Conservation (phyloP, 2,797 vertebrate species). For the Peromyscus nudipes region DNA sequence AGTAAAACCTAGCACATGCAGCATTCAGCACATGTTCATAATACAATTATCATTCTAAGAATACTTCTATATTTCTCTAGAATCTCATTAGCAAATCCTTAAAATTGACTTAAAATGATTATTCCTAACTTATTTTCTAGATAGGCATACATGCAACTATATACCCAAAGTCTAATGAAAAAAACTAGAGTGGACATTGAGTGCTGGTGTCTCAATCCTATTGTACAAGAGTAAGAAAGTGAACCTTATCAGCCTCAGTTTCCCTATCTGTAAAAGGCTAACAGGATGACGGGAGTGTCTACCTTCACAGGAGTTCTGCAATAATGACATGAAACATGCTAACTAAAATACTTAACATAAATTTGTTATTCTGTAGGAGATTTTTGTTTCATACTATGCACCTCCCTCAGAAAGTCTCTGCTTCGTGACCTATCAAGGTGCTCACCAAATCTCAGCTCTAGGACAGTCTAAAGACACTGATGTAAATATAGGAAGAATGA, state of each 20-base stretch:
- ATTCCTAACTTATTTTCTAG: slow-evolving; percentile 34
- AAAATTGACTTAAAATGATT: slow-evolving; percentile 14
- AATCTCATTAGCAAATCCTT: slow-evolving; percentile 38
- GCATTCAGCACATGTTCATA: neutral
- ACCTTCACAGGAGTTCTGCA: neutral
- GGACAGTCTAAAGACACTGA: neutral
- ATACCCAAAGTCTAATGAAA: neutral
- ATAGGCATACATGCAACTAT: neutral
- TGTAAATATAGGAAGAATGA: neutral
- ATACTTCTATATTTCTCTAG: neutral
- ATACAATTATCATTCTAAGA: neutral
- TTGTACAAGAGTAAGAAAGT: neutral
- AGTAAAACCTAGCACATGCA: neutral
- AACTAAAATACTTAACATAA: neutral
- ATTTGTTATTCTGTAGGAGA: neutral
- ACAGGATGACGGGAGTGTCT: neutral
- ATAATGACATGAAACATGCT: neutral
- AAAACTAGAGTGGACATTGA: neutral
- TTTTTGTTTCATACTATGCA: neutral
- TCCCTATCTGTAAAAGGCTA: neutral
- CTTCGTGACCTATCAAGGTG: neutral
- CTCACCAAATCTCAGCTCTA: slow-evolving; percentile 23
- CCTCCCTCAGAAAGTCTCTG: neutral
- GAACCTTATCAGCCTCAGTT: neutral
- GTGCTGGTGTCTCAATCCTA: neutral